Evolutionary conservation across 2,113 vertebrate genomes (phyloP), one percentile per base, ranked within the genome.

Genomic region (Erpornis zantholeuca): DNA sequence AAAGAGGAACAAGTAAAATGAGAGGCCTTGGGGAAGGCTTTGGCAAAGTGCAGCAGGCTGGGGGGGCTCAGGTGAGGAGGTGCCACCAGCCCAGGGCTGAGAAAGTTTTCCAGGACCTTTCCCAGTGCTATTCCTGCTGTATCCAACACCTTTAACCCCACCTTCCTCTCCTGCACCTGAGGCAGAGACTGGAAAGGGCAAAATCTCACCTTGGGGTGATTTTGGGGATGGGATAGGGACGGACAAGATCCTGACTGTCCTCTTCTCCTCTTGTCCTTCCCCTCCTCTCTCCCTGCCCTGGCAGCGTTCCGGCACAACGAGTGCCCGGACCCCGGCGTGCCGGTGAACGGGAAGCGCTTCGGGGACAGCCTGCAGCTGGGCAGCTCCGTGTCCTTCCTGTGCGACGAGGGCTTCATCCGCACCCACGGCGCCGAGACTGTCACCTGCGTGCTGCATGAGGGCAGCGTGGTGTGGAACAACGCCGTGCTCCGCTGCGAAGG

Each of bases 371-470:
- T 99, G 8, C 99, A 99, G 96, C 98, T 99, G 23, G 99, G 99
- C 63, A 99, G 99, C 91, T 99, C 99, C 6, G 99, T 99, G 92
- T 99, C 99, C 17, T 99, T 99, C 97, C 97, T 99, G 13, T 99
- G 99, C 1, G 99, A 99, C 2, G 99, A 99, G 87, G 99, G 99
- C 38, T 99, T 99, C 78, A 98, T 99, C 1, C 98, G 99, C 93
- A 99, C 99, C 2, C 99, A 99, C 6, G 99, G 99, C 90, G 99
- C 99, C 0, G 99, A 99, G 92, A 99, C 98, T 42, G 96, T 99
- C 96, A 99, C 99, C 77, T 99, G 99, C 80, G 98, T 99, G 83
- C 97, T 99, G 90, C 99, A 99, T 97, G 99, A 99, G 38, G 99
- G 99, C 33, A 99, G 98, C 1, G 99, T 99, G 92, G 99, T 99